Percentiles rank a stretch among this genome's conserved stretches.
Evolutionary conservation across 2,113 vertebrate genomes (phyloP).

Genomic region (Calyptomena viridis): DNA sequence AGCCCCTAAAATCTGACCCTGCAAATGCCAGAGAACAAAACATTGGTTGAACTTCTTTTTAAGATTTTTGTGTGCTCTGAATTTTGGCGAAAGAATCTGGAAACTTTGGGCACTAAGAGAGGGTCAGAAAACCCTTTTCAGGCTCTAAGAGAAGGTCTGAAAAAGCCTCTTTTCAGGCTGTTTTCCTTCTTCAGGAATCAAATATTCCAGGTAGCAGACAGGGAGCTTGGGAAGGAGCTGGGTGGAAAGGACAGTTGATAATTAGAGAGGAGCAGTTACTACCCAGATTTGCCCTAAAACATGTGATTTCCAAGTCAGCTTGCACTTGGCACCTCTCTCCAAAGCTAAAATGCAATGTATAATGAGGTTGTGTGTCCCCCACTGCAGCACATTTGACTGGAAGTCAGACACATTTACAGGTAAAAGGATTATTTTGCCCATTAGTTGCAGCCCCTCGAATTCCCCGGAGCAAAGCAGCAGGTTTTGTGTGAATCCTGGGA

Average conservation of each 20-base stretch:
- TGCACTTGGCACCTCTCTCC: not conserved
- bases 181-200: not conserved
- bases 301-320: not conserved
- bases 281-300: not conserved
- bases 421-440: not conserved
- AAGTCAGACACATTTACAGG: not conserved
- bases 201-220: not conserved
- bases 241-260: not conserved
- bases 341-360: not conserved
- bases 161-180: not conserved
- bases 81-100: not conserved
- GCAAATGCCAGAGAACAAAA: not conserved
- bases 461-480: not conserved
- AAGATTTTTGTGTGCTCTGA: not conserved
- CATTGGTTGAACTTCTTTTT: fast-evolving
- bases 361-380: not conserved
- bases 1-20: not conserved
- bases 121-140: not conserved
- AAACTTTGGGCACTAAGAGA: not conserved
- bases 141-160: fast-evolving
- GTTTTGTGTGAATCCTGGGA: not conserved
- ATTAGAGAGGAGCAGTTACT: not conserved
- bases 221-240: not conserved
- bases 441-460: not conserved
- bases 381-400: not conserved